Evolutionary conservation across 2,113 vertebrate species (phyloP).

Genomic region (Erpornis zantholeuca): DNA sequence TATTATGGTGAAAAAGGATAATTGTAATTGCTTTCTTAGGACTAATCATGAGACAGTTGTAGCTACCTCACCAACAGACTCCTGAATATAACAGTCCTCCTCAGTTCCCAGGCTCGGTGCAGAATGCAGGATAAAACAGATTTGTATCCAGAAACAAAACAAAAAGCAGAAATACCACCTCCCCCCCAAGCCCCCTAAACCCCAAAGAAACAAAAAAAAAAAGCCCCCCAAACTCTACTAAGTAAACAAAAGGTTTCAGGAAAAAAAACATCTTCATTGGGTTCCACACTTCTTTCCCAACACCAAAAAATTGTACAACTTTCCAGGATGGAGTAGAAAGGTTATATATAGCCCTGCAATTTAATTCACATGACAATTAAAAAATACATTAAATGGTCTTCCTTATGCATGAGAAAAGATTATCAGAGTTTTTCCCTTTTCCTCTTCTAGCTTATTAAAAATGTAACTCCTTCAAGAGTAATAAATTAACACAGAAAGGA

Average conservation of each 20-base stretch:
- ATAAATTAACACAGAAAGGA: neutral
- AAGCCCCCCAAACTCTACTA: neutral
- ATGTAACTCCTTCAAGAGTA: slow-evolving; percentile 46
- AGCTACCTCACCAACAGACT: neutral
- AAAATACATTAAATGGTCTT: slow-evolving; percentile 17
- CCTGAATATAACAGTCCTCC: neutral
- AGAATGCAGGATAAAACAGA: neutral
- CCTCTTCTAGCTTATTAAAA: slow-evolving; percentile 52
- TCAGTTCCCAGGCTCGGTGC: neutral
- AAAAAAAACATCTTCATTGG: neutral
- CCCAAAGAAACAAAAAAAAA: neutral
- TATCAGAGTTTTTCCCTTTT: slow-evolving; percentile 22
- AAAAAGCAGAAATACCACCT: neutral
- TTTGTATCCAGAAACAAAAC: neutral
- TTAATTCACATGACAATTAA: slow-evolving; percentile 25
- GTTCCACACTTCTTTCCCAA: neutral
- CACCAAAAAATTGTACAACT: neutral
- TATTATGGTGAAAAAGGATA: neutral
- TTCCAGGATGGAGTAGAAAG: neutral
- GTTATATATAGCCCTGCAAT: slow-evolving; percentile 26
- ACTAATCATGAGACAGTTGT: neutral
- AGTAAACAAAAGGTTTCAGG: neutral
- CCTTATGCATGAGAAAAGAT: slow-evolving; percentile 25
- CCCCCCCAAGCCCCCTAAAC: neutral
- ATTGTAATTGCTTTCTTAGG: neutral